These are phyloP conservation scores for Tetanocera ferruginea DNA, from an alignment of 2,888 invertebrate species.

Conservation along the genomic window DNA sequence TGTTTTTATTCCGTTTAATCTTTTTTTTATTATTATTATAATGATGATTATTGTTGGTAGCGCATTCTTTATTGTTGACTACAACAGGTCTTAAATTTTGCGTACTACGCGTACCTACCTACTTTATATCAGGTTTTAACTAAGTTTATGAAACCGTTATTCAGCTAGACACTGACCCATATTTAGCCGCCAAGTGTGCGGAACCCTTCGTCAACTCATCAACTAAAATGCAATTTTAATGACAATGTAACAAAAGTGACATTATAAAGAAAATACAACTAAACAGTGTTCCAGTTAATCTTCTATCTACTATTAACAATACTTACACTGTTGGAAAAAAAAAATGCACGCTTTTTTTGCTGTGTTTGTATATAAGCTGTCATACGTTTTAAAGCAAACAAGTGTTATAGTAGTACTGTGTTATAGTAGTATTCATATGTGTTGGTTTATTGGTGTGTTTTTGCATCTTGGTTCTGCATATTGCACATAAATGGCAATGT, in stretches of 20 bases:
- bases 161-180: background rate
- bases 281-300: background rate
- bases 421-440: background rate
- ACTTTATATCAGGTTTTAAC: background rate
- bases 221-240: conserved; percentile 6
- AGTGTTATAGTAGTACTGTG: no score
- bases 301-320: background rate
- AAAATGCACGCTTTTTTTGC: no score
- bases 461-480: conserved; percentile 21
- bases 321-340: background rate
- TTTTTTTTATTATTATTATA: conserved; percentile 1
- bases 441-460: background rate
- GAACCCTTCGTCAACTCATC: background rate
- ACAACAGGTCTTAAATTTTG: background rate
- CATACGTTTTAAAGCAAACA: no score
- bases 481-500: conserved; percentile 24
- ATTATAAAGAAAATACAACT: background rate
- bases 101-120: background rate
- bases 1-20: background rate
- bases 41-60: no score
- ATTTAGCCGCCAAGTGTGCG: conserved; percentile 1
- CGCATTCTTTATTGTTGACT: no score
- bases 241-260: conserved; percentile 20
- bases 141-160: conserved; percentile 17
- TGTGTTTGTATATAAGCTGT: no score